Percentiles rank a stretch among this genome's conserved stretches.
These are phyloP conservation scores for Polymixis flavicincta DNA, from an alignment of 2,888 invertebrate species.

Conservation along the genomic window DNA sequence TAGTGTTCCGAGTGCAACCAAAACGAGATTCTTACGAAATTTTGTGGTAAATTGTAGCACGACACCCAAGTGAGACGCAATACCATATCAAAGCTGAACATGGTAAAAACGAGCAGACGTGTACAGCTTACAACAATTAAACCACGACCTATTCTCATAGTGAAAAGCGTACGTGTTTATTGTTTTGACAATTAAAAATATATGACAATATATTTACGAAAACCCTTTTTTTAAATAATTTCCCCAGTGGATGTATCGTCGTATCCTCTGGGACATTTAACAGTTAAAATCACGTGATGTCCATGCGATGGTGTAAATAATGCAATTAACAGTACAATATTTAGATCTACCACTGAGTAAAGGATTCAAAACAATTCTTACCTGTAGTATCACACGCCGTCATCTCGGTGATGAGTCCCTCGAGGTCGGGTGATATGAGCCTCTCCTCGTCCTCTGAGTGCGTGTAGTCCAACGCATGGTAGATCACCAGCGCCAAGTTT, in stretches of 20 bases:
- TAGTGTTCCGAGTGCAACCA: slow-evolving; percentile 50
- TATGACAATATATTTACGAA: too few relatives aligned
- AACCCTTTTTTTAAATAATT: too few relatives aligned
- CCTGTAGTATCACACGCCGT: slow-evolving; percentile 91
- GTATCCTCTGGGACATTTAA: too few relatives aligned
- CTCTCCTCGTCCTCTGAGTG: slow-evolving; percentile 96
- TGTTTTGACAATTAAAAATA: too few relatives aligned
- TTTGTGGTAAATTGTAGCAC: background rate
- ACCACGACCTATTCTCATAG: background rate
- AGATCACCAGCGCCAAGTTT: slow-evolving; percentile 95
- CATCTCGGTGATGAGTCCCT: slow-evolving; percentile 96
- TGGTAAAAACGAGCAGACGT: too few relatives aligned
- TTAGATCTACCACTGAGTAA: background rate
- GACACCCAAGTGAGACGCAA: background rate
- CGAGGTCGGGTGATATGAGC: slow-evolving; percentile 95
- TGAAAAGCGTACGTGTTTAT: too few relatives aligned
- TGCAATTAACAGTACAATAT: too few relatives aligned
- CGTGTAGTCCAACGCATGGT: slow-evolving; percentile 97
- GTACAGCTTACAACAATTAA: too few relatives aligned
- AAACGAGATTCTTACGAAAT: slow-evolving; percentile 27
- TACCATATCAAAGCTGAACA: background rate
- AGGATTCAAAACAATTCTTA: slow-evolving; percentile 51
- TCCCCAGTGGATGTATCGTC: too few relatives aligned
- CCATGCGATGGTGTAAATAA: background rate
- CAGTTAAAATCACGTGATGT: too few relatives aligned